Evolutionary conservation across 2,888 invertebrate species (phyloP).

Genomic region (Andrena trimmerana): DNA sequence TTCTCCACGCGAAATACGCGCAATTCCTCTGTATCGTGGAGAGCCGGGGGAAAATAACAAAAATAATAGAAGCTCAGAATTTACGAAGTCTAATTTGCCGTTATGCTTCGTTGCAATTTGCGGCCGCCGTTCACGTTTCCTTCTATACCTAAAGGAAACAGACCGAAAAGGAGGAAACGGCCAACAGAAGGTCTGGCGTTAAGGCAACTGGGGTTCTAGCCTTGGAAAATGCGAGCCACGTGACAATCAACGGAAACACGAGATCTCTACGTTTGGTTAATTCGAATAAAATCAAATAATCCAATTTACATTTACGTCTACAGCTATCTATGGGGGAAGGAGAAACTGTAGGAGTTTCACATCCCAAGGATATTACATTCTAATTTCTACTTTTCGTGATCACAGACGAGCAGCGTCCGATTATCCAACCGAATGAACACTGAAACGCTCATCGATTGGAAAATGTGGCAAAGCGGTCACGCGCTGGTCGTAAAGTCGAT

Average conservation of each 20-base stretch:
- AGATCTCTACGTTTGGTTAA: not conserved
- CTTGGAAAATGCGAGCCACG: not conserved
- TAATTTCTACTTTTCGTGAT: too few relatives aligned
- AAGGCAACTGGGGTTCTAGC: not conserved
- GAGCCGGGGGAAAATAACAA: not conserved
- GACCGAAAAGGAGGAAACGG: not conserved
- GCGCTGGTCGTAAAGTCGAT: too few relatives aligned
- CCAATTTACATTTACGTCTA: too few relatives aligned
- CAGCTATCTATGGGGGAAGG: too few relatives aligned
- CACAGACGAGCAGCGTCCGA: too few relatives aligned
- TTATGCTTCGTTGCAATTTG: constrained; percentile 5
- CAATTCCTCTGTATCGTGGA: not conserved
- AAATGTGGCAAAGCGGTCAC: too few relatives aligned
- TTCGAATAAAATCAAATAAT: not conserved
- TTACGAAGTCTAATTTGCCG: constrained; percentile 37
- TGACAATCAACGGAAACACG: not conserved
- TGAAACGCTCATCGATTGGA: too few relatives aligned
- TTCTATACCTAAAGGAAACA: not conserved
- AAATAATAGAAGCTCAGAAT: constrained; percentile 7
- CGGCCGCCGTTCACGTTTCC: not conserved
- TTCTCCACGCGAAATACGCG: not conserved
- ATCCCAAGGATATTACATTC: too few relatives aligned
- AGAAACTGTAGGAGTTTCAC: too few relatives aligned
- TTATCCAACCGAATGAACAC: too few relatives aligned
- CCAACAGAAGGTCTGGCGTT: not conserved